These are phyloP conservation scores for Paedocypris micromegethes DNA, from an alignment of 2,797 vertebrate genomes.

Conservation along the genomic window DNA sequence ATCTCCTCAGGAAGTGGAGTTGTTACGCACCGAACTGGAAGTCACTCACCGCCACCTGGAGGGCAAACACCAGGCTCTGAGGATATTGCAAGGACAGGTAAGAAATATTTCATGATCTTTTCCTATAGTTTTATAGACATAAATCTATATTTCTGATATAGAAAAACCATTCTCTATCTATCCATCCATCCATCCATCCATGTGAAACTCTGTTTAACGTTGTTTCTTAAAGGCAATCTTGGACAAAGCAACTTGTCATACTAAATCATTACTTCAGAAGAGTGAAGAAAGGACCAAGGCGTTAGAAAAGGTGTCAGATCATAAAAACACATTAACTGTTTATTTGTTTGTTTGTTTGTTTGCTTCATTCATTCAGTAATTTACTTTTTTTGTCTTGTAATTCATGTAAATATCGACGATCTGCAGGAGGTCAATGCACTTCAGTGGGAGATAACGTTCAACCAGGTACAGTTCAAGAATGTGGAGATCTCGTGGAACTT, in stretches of 20 bases:
- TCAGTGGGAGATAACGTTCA: slow-evolving; percentile 89
- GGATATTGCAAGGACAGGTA: slow-evolving; percentile 88
- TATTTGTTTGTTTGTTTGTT: background rate
- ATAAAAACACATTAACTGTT: background rate
- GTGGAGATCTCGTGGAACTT: slow-evolving; percentile 76
- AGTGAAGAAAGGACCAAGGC: slow-evolving; percentile 77
- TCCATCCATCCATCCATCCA: background rate
- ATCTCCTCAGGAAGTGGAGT: slow-evolving; percentile 71
- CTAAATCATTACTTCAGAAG: slow-evolving; percentile 81
- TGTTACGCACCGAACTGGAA: slow-evolving; percentile 81
- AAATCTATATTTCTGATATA: too few relatives aligned
- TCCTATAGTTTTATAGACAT: too few relatives aligned
- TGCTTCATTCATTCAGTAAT: too few relatives aligned
- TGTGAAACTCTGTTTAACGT: background rate
- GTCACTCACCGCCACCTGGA: slow-evolving; percentile 81
- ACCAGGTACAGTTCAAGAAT: slow-evolving; percentile 82
- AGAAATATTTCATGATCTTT: background rate
- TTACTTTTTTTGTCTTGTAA: too few relatives aligned
- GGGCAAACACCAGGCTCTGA: slow-evolving; percentile 88
- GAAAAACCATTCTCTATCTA: background rate
- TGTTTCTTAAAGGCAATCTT: slow-evolving; percentile 74
- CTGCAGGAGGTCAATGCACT: slow-evolving; percentile 82
- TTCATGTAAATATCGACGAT: slow-evolving; percentile 25
- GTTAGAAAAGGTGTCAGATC: slow-evolving; percentile 79
- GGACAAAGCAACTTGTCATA: slow-evolving; percentile 85